These are phyloP conservation scores for Helostoma temminkii DNA, from an alignment of 2,797 vertebrate species.

Conservation along the genomic window DNA sequence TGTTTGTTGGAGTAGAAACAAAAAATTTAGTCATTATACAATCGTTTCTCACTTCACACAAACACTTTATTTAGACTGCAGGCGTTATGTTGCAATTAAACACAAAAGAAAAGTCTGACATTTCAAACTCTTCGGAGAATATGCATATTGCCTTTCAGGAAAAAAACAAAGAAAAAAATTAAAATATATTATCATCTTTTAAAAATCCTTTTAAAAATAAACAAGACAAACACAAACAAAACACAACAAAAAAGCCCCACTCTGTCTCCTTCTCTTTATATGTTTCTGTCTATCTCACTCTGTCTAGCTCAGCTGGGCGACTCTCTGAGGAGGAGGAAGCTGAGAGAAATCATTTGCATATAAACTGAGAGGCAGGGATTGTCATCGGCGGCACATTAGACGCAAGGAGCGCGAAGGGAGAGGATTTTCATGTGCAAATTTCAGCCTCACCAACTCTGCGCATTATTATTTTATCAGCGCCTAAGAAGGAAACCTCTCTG, in stretches of 20 bases:
- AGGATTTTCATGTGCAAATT: constrained; percentile 89
- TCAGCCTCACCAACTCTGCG: constrained; percentile 78
- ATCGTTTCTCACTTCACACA: constrained; percentile 73
- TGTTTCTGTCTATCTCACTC: constrained; percentile 54
- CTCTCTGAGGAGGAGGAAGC: constrained; percentile 78
- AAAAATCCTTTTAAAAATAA: constrained; percentile 83
- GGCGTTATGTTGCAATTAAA: constrained; percentile 81
- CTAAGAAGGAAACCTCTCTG: constrained; percentile 69
- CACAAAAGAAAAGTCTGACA: constrained; percentile 70
- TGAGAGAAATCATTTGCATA: constrained; percentile 82
- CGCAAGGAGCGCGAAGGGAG: constrained; percentile 70
- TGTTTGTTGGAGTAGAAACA: constrained; percentile 37
- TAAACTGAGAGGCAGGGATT: constrained; percentile 84
- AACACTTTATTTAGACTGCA: constrained; percentile 73
- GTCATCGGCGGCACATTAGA: constrained; percentile 81
- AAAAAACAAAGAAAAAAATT: constrained; percentile 81
- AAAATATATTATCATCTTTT: constrained; percentile 85
- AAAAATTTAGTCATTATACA: constrained; percentile 61
- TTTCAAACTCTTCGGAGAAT: constrained; percentile 74
- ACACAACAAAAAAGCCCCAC: constrained; percentile 83
- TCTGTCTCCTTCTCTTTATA: constrained; percentile 71
- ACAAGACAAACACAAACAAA: constrained; percentile 86
- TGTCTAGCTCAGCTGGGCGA: constrained; percentile 55
- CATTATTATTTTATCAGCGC: constrained; percentile 88
- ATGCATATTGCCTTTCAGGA: constrained; percentile 73